These are phyloP conservation scores for Trematomus bernacchii DNA, from an alignment of 2,797 vertebrate species.

Conservation along the genomic window DNA sequence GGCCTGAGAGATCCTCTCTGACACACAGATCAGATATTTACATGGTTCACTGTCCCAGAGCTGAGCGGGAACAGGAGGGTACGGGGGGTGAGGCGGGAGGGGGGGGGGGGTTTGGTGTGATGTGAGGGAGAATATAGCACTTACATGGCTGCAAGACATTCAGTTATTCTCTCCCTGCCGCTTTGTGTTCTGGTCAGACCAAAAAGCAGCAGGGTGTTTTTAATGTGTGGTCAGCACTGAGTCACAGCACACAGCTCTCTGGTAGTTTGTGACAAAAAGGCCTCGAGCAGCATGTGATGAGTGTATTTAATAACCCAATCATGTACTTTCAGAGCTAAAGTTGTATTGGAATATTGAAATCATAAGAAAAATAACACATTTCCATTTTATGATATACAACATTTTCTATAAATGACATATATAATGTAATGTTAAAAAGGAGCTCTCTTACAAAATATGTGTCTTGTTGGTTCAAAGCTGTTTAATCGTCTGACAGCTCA, in stretches of 20 bases:
- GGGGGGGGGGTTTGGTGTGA: not conserved
- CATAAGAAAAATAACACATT: not conserved
- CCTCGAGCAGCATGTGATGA: constrained; percentile 14
- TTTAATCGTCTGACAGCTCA: no score
- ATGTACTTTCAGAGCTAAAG: not conserved
- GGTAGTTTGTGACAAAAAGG: constrained; percentile 26
- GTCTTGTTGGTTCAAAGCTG: no score
- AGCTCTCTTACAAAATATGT: no score
- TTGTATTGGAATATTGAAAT: not conserved
- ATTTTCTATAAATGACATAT: not conserved
- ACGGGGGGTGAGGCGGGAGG: not conserved
- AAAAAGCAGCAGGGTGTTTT: constrained; percentile 50
- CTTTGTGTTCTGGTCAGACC: constrained; percentile 36
- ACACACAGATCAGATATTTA: constrained; percentile 45
- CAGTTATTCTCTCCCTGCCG: constrained; percentile 2
- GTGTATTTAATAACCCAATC: constrained; percentile 10
- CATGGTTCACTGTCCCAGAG: constrained; percentile 32
- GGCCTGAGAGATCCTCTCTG: constrained; percentile 23
- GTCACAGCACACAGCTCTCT: constrained; percentile 21
- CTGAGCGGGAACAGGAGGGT: not conserved
- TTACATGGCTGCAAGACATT: constrained; percentile 25
- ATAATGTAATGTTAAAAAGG: not conserved
- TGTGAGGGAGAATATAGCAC: not conserved
- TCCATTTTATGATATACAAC: not conserved
- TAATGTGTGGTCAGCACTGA: constrained; percentile 51